A percentile compares a stretch with the other conserved stretches of the same genome.
These are phyloP conservation scores for Cynodonichthys magdalenae DNA, from an alignment of 2,797 vertebrate genomes.

Conservation along the genomic window DNA sequence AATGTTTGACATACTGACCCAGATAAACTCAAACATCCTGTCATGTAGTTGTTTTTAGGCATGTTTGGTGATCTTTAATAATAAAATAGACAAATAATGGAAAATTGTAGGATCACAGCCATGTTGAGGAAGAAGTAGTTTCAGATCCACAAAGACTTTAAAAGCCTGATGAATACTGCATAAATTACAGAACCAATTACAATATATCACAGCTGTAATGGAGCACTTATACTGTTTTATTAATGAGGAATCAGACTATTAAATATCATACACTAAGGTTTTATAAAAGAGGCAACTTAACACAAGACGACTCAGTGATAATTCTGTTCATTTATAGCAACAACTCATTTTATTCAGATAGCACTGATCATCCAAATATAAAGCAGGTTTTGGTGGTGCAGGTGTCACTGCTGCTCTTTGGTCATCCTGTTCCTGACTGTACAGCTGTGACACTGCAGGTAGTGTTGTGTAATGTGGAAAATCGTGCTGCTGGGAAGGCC, in stretches of 20 bases:
- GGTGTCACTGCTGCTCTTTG: slow-evolving; percentile 39
- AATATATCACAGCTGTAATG: slow-evolving; percentile 9
- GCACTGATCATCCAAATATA: background rate
- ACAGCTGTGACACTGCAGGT: slow-evolving; percentile 41
- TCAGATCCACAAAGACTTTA: slow-evolving; percentile 33
- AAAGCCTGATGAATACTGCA: slow-evolving; percentile 29
- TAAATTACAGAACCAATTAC: background rate
- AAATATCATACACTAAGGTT: background rate
- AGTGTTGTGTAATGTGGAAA: slow-evolving; percentile 67
- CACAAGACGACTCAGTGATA: too few relatives aligned
- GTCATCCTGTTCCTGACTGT: slow-evolving; percentile 24
- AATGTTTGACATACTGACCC: background rate
- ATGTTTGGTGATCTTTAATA: background rate
- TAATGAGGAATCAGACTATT: background rate
- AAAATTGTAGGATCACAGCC: slow-evolving; percentile 46
- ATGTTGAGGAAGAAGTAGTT: slow-evolving; percentile 30
- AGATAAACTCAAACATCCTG: background rate
- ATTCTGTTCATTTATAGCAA: too few relatives aligned
- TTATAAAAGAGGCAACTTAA: too few relatives aligned
- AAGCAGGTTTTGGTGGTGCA: slow-evolving; percentile 1
- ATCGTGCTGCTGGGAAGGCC: slow-evolving; percentile 74
- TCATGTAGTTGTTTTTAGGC: slow-evolving; percentile 29
- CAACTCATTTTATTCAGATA: too few relatives aligned
- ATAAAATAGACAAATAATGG: background rate
- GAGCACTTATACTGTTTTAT: slow-evolving; percentile 1